Evolutionary conservation across 1,140 invertebrate genomes (phyloP).

Genomic region (Manduca sexta): DNA sequence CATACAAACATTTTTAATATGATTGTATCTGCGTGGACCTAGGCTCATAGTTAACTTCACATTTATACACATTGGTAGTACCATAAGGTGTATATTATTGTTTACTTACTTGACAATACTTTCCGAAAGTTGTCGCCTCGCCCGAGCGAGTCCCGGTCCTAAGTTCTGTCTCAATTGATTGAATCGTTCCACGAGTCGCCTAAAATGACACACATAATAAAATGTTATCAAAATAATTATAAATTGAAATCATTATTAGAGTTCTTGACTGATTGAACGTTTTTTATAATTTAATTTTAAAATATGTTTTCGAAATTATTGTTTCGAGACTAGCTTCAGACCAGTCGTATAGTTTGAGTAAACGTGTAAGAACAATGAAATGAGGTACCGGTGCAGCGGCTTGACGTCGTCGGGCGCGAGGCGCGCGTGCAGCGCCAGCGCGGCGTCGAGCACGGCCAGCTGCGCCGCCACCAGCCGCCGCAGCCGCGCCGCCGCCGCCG

Average conservation of each 20-base stretch:
- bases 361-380: too few relatives aligned
- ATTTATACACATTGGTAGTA: too few relatives aligned
- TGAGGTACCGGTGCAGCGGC: conserved; percentile 85
- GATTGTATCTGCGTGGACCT: too few relatives aligned
- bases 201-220: conserved; percentile 13
- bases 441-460: conserved; percentile 85
- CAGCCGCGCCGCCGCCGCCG: conserved; percentile 83
- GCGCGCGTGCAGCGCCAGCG: conserved; percentile 85
- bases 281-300: too few relatives aligned
- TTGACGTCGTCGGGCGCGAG: conserved; percentile 87
- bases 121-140: conserved; percentile 79
- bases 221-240: too few relatives aligned
- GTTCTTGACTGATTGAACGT: too few relatives aligned
- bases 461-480: conserved; percentile 85
- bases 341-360: too few relatives aligned
- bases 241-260: too few relatives aligned
- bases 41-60: too few relatives aligned
- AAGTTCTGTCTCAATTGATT: conserved; percentile 83
- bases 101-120: conserved; percentile 82
- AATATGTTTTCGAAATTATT: too few relatives aligned
- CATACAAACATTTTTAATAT: too few relatives aligned
- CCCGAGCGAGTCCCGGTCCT: conserved; percentile 74
- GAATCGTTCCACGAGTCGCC: conserved; percentile 88
- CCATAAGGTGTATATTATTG: not conserved
- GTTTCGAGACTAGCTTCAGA: too few relatives aligned